Base-by-base conservation (phyloP, 2,113 vertebrate genomes). In the Mirounga angustirostris region DNA sequence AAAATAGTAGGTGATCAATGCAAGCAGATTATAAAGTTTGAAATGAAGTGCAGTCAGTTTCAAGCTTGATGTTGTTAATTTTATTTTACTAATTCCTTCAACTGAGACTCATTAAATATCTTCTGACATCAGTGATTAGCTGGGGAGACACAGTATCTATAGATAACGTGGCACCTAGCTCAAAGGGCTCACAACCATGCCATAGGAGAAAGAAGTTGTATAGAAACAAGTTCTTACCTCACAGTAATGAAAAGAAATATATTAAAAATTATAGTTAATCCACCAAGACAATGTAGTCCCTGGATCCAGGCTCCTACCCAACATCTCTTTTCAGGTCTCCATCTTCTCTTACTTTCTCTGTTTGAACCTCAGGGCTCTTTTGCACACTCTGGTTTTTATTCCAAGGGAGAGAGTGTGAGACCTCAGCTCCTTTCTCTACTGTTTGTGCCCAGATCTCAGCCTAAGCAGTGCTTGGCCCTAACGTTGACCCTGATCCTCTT, bases 391-490 rank as follows among this genome's bases (percentile, higher is more conserved):
- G 3, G 28, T 83, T 90, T 65, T 52, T n/a, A 33, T 33, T 95
- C 33, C 46, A 46, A 15, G 52, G 4, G 24, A 36, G 15, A 69
- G 11, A n/a, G 26, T 16, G 9, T 65, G 59, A 50, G 22, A 59
- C 52, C 40, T 26, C 21, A 24, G 18, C 52, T 63, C 13, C 21
- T 19, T 40, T 54, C 61, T 93, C 7, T 36, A 10, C 63, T 33
- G 0, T 46, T 21, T 19, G 15, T 46, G 46, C 9, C 19, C 24
- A 24, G 30, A 24, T 78, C 4, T 28, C 40, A 58, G 15, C 61
- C 3, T 33, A n/a, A 91, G 18, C 0, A 4, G 8, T 0, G 1
- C 8, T 63, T 56, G 43, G 26, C 28, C 46, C 36, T 6, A 0
- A 69, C 2, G 2, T 19, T 19, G 2, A 67, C n/a, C 54, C 58